phyloP scores from a whole-genome alignment of 2,113 vertebrate species.

The Mobula birostris region DNA sequence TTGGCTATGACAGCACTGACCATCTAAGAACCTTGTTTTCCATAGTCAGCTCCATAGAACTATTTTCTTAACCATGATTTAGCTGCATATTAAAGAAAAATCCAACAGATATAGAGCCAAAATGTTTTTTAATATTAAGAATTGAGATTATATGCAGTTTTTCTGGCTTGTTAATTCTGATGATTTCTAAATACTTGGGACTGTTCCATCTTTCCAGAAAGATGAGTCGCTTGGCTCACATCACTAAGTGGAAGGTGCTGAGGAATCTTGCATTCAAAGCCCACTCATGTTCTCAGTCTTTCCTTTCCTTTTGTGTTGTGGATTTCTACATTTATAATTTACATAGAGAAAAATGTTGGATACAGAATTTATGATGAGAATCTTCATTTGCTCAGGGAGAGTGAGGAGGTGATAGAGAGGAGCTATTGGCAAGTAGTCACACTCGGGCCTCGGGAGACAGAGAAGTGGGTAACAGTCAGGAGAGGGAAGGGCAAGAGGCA shows the following conservation, averaged over 20 bases:
- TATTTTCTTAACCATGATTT: constrained; percentile 1
- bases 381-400: too few relatives aligned
- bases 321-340: too few relatives aligned
- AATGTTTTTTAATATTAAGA: background rate
- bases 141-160: constrained; percentile 15
- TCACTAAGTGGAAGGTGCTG: background rate
- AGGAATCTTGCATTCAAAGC: background rate
- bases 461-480: too few relatives aligned
- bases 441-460: too few relatives aligned
- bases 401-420: too few relatives aligned
- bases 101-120: background rate
- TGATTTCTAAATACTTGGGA: background rate
- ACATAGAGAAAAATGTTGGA: too few relatives aligned
- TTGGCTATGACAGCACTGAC: background rate
- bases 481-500: too few relatives aligned
- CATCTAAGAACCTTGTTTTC: background rate
- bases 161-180: background rate
- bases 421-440: too few relatives aligned
- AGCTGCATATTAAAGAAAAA: background rate
- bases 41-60: background rate
- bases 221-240: background rate
- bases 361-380: too few relatives aligned
- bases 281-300: background rate
- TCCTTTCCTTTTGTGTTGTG: too few relatives aligned
- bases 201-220: background rate